A percentile compares a stretch with the other conserved stretches of the same genome.
Conservation (phyloP, 2,888 invertebrate genomes). For the Augiades crinisus region DNA sequence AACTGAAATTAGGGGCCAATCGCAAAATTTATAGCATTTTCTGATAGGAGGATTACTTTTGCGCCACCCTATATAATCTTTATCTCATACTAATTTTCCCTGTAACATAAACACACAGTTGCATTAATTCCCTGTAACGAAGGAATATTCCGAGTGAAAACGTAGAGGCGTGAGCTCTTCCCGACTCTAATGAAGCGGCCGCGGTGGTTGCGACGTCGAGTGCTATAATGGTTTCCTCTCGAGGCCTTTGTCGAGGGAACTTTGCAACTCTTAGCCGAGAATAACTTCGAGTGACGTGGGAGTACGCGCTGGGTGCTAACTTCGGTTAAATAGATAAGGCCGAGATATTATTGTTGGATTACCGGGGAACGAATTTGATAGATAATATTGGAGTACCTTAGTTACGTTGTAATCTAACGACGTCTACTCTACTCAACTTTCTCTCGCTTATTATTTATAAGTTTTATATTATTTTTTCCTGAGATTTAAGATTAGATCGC, state of each 20-base stretch:
- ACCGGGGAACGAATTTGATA: no score
- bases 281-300: conserved; percentile 57
- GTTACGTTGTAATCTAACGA: no score
- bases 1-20: no score
- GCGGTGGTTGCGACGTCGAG: conserved; percentile 60
- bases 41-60: no score
- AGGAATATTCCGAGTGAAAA: conserved; percentile 5
- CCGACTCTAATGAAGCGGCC: conserved; percentile 69
- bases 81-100: no score
- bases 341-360: no score
- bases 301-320: conserved; percentile 39
- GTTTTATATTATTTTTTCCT: no score
- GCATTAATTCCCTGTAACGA: conserved; percentile 4
- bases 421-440: no score
- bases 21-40: no score
- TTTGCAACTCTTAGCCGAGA: conserved; percentile 62
- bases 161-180: conserved; percentile 36
- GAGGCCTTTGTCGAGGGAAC: conserved; percentile 71
- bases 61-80: background rate
- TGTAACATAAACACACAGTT: background rate
- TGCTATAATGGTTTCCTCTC: conserved; percentile 75
- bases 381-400: no score
- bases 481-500: no score
- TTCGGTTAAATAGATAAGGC: conserved; percentile 15
- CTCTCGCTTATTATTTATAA: no score